A percentile compares a stretch with the other conserved stretches of the same genome.
Conservation (phyloP, 2,113 vertebrate genomes). For the Sinocyclocheilus anshuiensis region DNA sequence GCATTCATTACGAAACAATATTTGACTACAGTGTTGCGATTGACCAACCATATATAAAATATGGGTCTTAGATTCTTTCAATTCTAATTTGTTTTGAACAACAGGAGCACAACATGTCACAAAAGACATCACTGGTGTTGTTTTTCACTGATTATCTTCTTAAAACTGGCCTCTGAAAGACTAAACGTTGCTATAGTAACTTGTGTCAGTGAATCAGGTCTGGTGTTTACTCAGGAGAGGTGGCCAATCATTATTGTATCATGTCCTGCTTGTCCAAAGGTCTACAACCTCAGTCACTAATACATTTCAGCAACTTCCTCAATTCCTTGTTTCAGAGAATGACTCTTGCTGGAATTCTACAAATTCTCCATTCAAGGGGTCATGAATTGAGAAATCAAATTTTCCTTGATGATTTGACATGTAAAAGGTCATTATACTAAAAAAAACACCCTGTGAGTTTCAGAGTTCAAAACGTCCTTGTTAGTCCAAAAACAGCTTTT, state of each 20-base stretch:
- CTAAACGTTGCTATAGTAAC: not conserved
- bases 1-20: too few relatives aligned
- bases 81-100: not conserved
- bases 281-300: not conserved
- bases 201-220: not conserved
- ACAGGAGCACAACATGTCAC: not conserved
- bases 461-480: too few relatives aligned
- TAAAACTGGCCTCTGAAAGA: not conserved
- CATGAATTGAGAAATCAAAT: too few relatives aligned
- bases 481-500: too few relatives aligned
- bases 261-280: slow-evolving; percentile 10
- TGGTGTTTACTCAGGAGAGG: slow-evolving; percentile 3
- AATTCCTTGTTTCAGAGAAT: not conserved
- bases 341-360: not conserved
- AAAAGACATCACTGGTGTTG: not conserved
- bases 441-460: too few relatives aligned
- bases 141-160: slow-evolving; percentile 7
- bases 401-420: too few relatives aligned
- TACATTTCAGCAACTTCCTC: not conserved
- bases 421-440: too few relatives aligned
- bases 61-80: not conserved
- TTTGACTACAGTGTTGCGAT: not conserved
- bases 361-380: not conserved
- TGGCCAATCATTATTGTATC: slow-evolving; percentile 7
- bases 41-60: not conserved